phyloP scores from a whole-genome alignment of 2,888 invertebrate genomes.

The Zygaena filipendulae region DNA sequence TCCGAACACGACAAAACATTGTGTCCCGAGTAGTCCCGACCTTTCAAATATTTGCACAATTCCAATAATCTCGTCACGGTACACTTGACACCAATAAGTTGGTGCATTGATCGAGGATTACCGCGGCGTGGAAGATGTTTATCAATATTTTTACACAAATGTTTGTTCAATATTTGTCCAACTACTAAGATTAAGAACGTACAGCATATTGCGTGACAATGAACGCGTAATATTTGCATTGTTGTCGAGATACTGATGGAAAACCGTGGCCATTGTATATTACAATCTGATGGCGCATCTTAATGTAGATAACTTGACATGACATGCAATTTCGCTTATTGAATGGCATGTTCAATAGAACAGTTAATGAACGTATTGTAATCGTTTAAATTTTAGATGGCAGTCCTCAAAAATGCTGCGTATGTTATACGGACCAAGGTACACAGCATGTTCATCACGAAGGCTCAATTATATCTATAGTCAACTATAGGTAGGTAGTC shows the following conservation, averaged over 20 bases:
- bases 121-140: constrained; percentile 41
- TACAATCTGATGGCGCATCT: constrained; percentile 22
- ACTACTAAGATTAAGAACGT: constrained; percentile 18
- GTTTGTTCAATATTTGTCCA: constrained; percentile 37
- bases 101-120: constrained; percentile 46
- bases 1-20: too few relatives aligned
- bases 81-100: constrained; percentile 60
- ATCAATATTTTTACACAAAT: constrained; percentile 53
- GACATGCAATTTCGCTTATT: too few relatives aligned
- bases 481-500: too few relatives aligned
- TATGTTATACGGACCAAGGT: too few relatives aligned
- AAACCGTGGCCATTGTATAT: constrained; percentile 35
- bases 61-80: constrained; percentile 56
- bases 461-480: too few relatives aligned
- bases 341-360: too few relatives aligned
- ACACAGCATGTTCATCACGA: too few relatives aligned
- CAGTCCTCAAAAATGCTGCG: too few relatives aligned
- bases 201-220: constrained; percentile 38
- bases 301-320: too few relatives aligned
- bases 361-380: too few relatives aligned
- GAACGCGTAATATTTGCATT: constrained; percentile 53
- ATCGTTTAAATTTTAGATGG: too few relatives aligned
- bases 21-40: too few relatives aligned
- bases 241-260: constrained; percentile 24
- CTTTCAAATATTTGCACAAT: constrained; percentile 57